phyloP scores from a whole-genome alignment of 2,888 invertebrate species.

The Sclerodermus sp. region DNA sequence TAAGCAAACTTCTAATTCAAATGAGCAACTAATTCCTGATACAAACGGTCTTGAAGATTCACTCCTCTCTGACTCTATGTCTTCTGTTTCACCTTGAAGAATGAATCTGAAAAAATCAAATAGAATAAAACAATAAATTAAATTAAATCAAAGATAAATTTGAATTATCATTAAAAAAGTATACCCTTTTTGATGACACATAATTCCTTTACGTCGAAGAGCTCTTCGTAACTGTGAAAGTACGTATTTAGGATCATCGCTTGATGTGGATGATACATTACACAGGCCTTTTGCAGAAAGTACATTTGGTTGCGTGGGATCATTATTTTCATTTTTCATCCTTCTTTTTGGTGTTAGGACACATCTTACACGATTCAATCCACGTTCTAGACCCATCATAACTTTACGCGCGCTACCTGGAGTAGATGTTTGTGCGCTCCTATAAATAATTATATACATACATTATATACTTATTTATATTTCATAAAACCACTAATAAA shows the following conservation, averaged over 20 bases:
- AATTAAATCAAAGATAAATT: background rate
- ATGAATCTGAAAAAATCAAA: slow-evolving; percentile 61
- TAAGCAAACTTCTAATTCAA: slow-evolving; percentile 72
- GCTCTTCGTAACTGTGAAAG: slow-evolving; percentile 65
- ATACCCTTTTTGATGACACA: slow-evolving; percentile 69
- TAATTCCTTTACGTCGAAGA: slow-evolving; percentile 66
- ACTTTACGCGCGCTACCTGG: slow-evolving; percentile 64
- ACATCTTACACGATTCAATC: slow-evolving; percentile 67
- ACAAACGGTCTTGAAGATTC: slow-evolving; percentile 32
- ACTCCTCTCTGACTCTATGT: slow-evolving; percentile 29
- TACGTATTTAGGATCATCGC: slow-evolving; percentile 67
- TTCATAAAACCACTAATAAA: slow-evolving; percentile 1
- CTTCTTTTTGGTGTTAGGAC: slow-evolving; percentile 69
- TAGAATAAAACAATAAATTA: background rate
- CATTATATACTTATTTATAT: background rate
- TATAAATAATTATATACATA: slow-evolving; percentile 19
- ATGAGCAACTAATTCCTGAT: slow-evolving; percentile 60
- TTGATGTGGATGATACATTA: slow-evolving; percentile 73
- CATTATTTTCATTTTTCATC: slow-evolving; percentile 45
- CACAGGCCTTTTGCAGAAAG: slow-evolving; percentile 65
- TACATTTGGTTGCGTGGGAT: slow-evolving; percentile 53
- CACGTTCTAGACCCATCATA: slow-evolving; percentile 71
- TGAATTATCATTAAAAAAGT: slow-evolving; percentile 23
- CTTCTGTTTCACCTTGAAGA: slow-evolving; percentile 67
- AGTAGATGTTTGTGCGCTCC: slow-evolving; percentile 45